Percentiles rank a stretch among this genome's conserved stretches.
These are phyloP conservation scores for Leucozona laternaria DNA, from an alignment of 2,888 invertebrate species.

Conservation along the genomic window DNA sequence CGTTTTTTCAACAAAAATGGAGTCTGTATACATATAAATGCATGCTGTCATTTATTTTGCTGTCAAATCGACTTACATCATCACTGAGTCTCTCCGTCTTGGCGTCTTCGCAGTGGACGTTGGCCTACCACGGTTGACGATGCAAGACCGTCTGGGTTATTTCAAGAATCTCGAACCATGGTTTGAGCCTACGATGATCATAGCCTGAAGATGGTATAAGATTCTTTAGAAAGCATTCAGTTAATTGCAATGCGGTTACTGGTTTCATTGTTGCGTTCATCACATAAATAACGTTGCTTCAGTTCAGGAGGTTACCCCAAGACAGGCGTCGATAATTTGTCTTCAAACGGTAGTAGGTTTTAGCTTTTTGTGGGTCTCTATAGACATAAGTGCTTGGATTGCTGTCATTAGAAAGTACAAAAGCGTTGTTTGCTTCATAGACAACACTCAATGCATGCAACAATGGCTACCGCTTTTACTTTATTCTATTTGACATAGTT, in stretches of 20 bases:
- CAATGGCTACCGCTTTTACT: constrained; percentile 67
- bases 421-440: constrained; percentile 28
- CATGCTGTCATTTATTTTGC: constrained; percentile 67
- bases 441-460: constrained; percentile 17
- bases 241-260: constrained; percentile 47
- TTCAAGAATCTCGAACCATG: constrained; percentile 54
- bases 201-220: constrained; percentile 9
- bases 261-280: constrained; percentile 30
- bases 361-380: constrained; percentile 14
- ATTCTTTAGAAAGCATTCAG: constrained; percentile 50
- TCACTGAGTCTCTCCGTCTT: constrained; percentile 20
- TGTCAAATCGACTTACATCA: constrained; percentile 70
- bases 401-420: constrained; percentile 62
- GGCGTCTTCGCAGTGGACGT: neutral
- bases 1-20: constrained; percentile 54
- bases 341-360: constrained; percentile 43
- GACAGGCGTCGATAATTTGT: constrained; percentile 22
- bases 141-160: constrained; percentile 37
- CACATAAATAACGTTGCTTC: constrained; percentile 38
- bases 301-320: constrained; percentile 54
- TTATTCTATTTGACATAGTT: constrained; percentile 66
- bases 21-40: constrained; percentile 39
- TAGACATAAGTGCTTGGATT: constrained; percentile 20
- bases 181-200: constrained; percentile 11
- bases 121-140: neutral